Percentiles rank a stretch among this genome's conserved stretches.
Conservation (phyloP, 2,113 vertebrate genomes). For the Zosterops lateralis region DNA sequence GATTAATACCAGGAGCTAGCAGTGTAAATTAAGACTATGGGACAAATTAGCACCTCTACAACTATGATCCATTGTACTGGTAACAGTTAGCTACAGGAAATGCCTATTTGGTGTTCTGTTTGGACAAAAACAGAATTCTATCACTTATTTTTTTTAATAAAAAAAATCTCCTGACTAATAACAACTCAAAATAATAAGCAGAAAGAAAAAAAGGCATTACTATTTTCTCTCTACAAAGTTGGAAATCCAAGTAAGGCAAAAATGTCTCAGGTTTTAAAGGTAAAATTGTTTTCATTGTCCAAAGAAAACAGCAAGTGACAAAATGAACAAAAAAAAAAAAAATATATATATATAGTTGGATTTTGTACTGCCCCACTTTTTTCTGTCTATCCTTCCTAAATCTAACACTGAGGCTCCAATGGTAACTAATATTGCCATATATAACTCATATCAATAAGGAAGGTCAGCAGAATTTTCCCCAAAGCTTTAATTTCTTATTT, state of each 20-base stretch:
- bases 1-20: neutral
- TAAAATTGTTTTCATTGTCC: neutral
- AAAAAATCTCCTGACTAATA: neutral
- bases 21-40: neutral
- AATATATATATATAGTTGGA: neutral
- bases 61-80: neutral
- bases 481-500: neutral
- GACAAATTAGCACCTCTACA: neutral
- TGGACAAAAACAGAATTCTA: neutral
- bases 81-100: neutral
- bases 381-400: neutral
- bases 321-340: neutral
- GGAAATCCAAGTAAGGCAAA: neutral
- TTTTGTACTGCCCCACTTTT: neutral
- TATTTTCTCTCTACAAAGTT: neutral
- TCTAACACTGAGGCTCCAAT: neutral
- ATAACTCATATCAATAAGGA: neutral
- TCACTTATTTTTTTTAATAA: neutral
- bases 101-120: neutral
- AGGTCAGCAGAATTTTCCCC: neutral
- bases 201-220: neutral
- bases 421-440: neutral
- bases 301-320: neutral
- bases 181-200: neutral
- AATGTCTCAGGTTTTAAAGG: neutral